Conservation (phyloP, 2,797 vertebrate species). For the Xiphorhynchus erythropygius region DNA sequence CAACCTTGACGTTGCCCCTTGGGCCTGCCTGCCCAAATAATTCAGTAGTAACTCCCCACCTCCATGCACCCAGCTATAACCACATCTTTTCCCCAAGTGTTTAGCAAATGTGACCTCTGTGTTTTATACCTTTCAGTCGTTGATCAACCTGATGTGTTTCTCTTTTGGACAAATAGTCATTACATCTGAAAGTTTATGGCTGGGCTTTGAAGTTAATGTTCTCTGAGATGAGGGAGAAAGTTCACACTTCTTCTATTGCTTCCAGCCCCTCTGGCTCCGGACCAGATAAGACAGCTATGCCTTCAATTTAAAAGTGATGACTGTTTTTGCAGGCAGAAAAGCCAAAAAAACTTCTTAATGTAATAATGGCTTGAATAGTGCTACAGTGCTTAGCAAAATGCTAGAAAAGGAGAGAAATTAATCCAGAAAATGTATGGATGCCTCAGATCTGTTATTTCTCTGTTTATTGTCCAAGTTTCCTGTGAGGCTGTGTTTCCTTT, state of each 20-base stretch:
- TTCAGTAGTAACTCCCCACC: not conserved
- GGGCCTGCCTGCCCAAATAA: not conserved
- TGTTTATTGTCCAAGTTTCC: not conserved
- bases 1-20: not conserved
- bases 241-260: conserved; percentile 60
- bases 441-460: not conserved
- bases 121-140: conserved; percentile 35
- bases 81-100: conserved; percentile 5
- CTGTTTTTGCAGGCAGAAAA: conserved; percentile 59
- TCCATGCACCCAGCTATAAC: not conserved
- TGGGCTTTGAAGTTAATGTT: conserved; percentile 65
- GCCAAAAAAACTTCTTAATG: conserved; percentile 10
- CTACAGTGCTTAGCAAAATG: not conserved
- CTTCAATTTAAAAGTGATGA: conserved; percentile 56
- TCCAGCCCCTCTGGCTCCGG: conserved; percentile 44
- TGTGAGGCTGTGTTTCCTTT: not conserved
- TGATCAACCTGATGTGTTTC: conserved; percentile 46
- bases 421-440: not conserved
- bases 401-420: not conserved
- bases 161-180: conserved; percentile 56
- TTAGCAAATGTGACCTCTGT: conserved; percentile 56
- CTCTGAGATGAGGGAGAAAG: conserved; percentile 62
- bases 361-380: conserved; percentile 8
- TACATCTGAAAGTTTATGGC: conserved; percentile 60
- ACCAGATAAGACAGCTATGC: conserved; percentile 50